Base-by-base conservation (phyloP, 2,888 invertebrate species). In the Cloeon dipterum region DNA sequence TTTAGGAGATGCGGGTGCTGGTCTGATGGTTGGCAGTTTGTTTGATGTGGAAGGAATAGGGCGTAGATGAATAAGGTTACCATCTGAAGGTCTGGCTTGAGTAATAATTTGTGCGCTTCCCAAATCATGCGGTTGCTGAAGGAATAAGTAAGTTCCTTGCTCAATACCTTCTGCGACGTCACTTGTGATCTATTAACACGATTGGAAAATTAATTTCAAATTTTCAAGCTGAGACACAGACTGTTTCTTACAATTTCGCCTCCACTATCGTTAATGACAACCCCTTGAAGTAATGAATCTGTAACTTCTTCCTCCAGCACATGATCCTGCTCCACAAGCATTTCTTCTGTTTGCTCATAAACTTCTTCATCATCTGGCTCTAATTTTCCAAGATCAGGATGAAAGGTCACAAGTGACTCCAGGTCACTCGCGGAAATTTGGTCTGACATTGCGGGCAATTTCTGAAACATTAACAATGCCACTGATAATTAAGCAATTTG, bases 351-450 rank as follows among this genome's bases (percentile, higher is more conserved):
- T 14, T 29, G 13, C n/a, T 29, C 29, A 29, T 29, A 29, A 14
- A 16, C 29, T 14, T 38, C 39, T n/a, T 21, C 21, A 5, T 51
- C 50, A 8, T 52, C 51, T 0, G 51, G 52, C 13, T 54, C 49
- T 43, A 56, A 52, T n/a, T 38, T 54, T 52, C 58, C 57, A 20
- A 59, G 44, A 42, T 60, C 59, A 1, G 56, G 54, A 43, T 58
- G 53, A 39, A 60, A 55, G 37, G 52, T 54, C n/a, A 53, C 58
- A 26, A 58, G 49, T 11, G 55, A 50, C 41, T 60, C 60, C 43
- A 58, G 56, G 20, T 58, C 58, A 1, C 42, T 35, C 47, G 42
- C 35, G 13, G 42, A 38, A 18, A 40, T 42, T 32, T 53, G 54
- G 39, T 55, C 56, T 11, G 29, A 29, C 29, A 29, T 29, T 29